phyloP scores from a whole-genome alignment of 2,888 invertebrate species.

The Dorcus hopei region DNA sequence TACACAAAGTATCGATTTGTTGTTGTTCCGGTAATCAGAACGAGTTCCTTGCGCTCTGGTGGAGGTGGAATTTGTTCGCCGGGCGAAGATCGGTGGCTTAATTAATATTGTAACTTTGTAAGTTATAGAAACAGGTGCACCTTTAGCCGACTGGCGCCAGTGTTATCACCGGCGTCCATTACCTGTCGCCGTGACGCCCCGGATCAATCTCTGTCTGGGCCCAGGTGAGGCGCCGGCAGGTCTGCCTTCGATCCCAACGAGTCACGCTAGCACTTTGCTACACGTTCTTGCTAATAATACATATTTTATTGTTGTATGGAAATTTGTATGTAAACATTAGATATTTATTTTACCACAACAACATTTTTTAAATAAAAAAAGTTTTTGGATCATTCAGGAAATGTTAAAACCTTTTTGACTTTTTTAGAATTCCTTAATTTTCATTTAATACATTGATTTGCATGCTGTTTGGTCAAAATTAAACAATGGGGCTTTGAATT shows the following conservation, averaged over 20 bases:
- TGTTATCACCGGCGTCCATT: constrained; percentile 32
- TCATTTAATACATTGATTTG: too few relatives aligned
- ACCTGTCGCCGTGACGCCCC: constrained; percentile 31
- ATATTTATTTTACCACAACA: too few relatives aligned
- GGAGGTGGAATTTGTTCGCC: too few relatives aligned
- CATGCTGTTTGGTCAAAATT: too few relatives aligned
- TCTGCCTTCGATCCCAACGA: constrained; percentile 36
- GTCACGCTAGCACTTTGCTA: constrained; percentile 28
- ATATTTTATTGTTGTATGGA: not conserved
- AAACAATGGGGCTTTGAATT: too few relatives aligned
- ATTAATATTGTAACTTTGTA: not conserved
- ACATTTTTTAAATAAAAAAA: too few relatives aligned
- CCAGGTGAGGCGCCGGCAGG: constrained; percentile 32
- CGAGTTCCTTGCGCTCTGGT: too few relatives aligned
- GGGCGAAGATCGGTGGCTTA: not conserved
- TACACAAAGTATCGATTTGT: too few relatives aligned
- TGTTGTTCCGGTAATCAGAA: too few relatives aligned
- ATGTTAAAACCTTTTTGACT: too few relatives aligned
- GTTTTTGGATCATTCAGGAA: too few relatives aligned
- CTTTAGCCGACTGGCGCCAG: not conserved
- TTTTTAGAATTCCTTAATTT: too few relatives aligned
- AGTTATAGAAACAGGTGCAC: not conserved
- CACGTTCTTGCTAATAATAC: constrained; percentile 1
- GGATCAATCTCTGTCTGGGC: constrained; percentile 30
- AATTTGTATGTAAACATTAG: not conserved